Evolutionary conservation across 2,888 invertebrate genomes (phyloP), one percentile per base, ranked within the genome.

Genomic region (Protodeltote pygarga): DNA sequence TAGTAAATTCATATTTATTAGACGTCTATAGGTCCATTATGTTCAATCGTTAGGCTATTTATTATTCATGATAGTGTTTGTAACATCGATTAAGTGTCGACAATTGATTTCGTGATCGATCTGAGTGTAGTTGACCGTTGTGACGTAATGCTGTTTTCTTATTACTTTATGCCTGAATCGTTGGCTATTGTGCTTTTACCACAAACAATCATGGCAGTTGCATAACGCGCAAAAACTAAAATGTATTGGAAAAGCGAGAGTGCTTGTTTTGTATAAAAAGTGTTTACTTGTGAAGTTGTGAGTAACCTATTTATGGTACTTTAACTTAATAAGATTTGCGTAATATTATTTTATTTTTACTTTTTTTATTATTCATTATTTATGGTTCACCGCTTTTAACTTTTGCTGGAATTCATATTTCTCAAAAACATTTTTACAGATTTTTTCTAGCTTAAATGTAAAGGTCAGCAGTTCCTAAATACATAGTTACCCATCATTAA

Each of bases 121-220:
- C 46, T 45, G 34, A 52, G 44, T 23, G 25, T 29, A 31, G 20
- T 27, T 21, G 52, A 13, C 28, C 27, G 53, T 65, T 57, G 68
- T 79, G 75, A 79, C 64, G 69, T 77, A 79, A 81, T 47, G 64
- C 58, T 71, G 71, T 55, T 34, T 46, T 73, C 68, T 75, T 74
- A 57, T 77, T 68, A 40, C 47, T 58, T 61, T 62, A 44, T 60
- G 38, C 41, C 41, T 37, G 49, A 45, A 55, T 62, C 54, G 65
- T 63, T 66, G 58, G 40, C 42, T 46, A 52, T 62, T 58, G 62
- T 70, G 67, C 75, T 79, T 77, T 79, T 73, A 75, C 62, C 48
- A 58, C 55, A 65, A 62, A 59, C 35, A 48, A 53, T 53, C 59
- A 65, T 62, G 51, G 40, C 40, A 51, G 53, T 76, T 76, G 62